phyloP scores from a whole-genome alignment of 2,113 vertebrate genomes.

The Numida meleagris region DNA sequence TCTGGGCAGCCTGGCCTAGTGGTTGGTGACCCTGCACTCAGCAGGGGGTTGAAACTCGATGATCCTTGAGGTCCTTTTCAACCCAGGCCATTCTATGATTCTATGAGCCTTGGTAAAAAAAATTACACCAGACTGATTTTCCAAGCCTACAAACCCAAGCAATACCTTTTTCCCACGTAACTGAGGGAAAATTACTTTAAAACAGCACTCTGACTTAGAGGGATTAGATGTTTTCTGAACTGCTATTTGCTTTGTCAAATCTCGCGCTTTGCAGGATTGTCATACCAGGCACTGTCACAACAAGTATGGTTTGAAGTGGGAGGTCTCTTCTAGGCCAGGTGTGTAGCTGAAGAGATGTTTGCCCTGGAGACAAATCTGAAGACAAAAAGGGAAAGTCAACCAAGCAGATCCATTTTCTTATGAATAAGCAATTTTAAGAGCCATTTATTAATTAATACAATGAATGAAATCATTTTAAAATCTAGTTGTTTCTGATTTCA shows the following conservation, averaged over 20 bases:
- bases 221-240: not conserved
- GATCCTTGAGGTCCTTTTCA: too few relatives aligned
- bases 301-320: not conserved
- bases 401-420: not conserved
- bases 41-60: too few relatives aligned
- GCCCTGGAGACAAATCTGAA: slow-evolving; percentile 12
- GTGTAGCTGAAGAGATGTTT: not conserved
- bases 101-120: not conserved
- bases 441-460: not conserved
- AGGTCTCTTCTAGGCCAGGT: slow-evolving; percentile 15
- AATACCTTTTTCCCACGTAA: not conserved
- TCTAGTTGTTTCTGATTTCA: not conserved
- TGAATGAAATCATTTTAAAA: not conserved
- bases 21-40: too few relatives aligned
- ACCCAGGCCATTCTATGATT: too few relatives aligned
- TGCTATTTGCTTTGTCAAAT: not conserved
- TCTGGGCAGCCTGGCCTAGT: too few relatives aligned
- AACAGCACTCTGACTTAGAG: not conserved
- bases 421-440: not conserved
- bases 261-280: not conserved
- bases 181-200: not conserved
- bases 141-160: not conserved
- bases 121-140: not conserved
- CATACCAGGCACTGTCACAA: not conserved
- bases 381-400: not conserved